phyloP scores from a whole-genome alignment of 2,888 invertebrate genomes.

The Cryptops parisi region DNA sequence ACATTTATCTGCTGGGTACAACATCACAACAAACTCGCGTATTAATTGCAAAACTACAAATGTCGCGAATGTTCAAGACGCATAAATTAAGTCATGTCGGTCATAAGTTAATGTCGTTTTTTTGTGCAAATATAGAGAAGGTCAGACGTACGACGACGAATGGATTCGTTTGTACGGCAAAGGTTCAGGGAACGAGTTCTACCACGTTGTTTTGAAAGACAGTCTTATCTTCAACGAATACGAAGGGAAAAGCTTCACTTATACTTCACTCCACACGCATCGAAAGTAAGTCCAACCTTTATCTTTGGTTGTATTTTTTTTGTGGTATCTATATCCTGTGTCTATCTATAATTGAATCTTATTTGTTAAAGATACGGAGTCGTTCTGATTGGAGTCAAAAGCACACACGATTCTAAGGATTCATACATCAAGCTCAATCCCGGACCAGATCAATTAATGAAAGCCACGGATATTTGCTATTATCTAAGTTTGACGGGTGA shows the following conservation, averaged over 20 bases:
- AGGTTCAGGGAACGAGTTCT: constrained; percentile 98
- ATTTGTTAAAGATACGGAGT: constrained; percentile 64
- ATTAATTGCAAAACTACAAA: neutral
- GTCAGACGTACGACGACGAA: constrained; percentile 85
- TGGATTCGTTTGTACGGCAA: constrained; percentile 98
- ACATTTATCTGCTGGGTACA: neutral
- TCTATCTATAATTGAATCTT: neutral
- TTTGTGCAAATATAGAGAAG: constrained; percentile 52
- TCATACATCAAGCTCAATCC: constrained; percentile 84
- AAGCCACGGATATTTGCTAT: constrained; percentile 90
- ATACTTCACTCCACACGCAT: constrained; percentile 97
- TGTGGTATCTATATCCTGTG: neutral
- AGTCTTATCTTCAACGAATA: constrained; percentile 97
- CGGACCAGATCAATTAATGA: constrained; percentile 93
- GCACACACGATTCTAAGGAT: constrained; percentile 68
- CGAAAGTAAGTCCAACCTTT: constrained; percentile 54
- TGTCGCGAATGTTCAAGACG: neutral
- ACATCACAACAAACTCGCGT: too few species aligned
- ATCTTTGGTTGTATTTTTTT: neutral
- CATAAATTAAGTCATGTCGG: neutral
- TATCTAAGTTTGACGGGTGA: constrained; percentile 98
- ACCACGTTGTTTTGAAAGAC: constrained; percentile 86
- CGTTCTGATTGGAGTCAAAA: constrained; percentile 85
- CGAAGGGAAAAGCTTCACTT: constrained; percentile 96
- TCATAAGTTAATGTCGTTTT: too few species aligned